Evolutionary conservation across 2,888 invertebrate species (phyloP).

Genomic region (Agonopterix alstromeriana): DNA sequence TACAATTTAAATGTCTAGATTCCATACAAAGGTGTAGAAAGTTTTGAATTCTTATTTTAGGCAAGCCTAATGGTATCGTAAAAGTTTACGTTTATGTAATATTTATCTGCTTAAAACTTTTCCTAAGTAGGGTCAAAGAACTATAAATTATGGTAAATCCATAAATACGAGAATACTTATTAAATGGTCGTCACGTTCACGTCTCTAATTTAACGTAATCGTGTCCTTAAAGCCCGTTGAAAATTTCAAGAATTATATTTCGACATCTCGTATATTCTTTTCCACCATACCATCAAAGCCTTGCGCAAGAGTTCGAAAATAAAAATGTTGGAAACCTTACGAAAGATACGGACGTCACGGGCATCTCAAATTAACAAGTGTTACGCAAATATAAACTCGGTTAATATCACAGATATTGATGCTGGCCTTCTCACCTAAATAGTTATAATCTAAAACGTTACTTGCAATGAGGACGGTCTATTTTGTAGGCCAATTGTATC

Average conservation of each 20-base stretch:
- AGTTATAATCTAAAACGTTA: conserved; percentile 8
- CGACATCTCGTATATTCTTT: neutral
- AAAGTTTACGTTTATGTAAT: too few relatives aligned
- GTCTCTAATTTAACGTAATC: neutral
- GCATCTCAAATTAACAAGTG: conserved; percentile 38
- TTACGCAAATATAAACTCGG: conserved; percentile 42
- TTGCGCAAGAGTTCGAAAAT: conserved; percentile 62
- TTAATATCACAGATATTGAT: conserved; percentile 35
- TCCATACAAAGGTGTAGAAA: too few relatives aligned
- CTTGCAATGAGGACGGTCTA: conserved; percentile 6
- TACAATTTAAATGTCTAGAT: too few relatives aligned
- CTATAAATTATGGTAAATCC: too few relatives aligned
- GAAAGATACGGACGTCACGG: conserved; percentile 44
- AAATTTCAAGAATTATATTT: conserved; percentile 23
- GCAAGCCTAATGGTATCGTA: too few relatives aligned
- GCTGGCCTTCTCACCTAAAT: conserved; percentile 31
- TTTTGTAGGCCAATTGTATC: conserved; percentile 5
- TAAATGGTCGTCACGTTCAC: neutral
- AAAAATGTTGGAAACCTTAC: conserved; percentile 36
- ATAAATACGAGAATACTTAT: too few relatives aligned
- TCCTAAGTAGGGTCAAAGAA: too few relatives aligned
- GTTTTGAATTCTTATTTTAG: too few relatives aligned
- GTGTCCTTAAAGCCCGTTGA: conserved; percentile 26
- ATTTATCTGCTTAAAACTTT: too few relatives aligned
- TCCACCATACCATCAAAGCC: conserved; percentile 9